These are phyloP conservation scores for Helicoverpa zea DNA, from an alignment of 1,140 invertebrate genomes.

Conservation along the genomic window DNA sequence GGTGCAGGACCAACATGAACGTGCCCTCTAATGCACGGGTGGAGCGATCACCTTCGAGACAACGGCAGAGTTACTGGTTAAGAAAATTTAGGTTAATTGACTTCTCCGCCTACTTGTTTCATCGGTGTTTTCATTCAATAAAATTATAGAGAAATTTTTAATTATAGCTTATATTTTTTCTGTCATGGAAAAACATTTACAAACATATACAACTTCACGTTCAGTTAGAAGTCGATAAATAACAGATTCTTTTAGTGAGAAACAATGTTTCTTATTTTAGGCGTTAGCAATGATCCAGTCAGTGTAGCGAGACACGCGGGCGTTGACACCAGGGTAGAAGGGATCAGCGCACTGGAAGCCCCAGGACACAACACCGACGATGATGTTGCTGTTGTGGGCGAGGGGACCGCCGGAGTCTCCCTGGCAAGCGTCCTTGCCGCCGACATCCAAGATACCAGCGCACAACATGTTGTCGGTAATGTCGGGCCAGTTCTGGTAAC, in stretches of 20 bases:
- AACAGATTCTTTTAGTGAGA: neutral
- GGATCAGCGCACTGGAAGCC: conserved; percentile 86
- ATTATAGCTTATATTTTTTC: neutral
- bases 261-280: neutral
- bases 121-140: too few species aligned
- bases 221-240: too few species aligned
- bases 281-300: neutral
- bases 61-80: too few species aligned
- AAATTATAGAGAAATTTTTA: neutral
- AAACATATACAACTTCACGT: too few species aligned
- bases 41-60: too few species aligned
- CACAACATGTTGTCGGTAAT: conserved; percentile 76
- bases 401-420: conserved; percentile 89
- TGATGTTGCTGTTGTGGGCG: conserved; percentile 77
- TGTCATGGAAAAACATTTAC: too few species aligned
- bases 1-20: too few species aligned
- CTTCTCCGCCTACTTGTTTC: too few species aligned
- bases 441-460: conserved; percentile 64
- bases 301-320: conserved; percentile 51
- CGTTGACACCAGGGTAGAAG: conserved; percentile 86
- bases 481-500: conserved; percentile 56
- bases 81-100: too few species aligned
- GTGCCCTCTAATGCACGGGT: too few species aligned
- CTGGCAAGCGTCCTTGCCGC: conserved; percentile 88
- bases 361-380: conserved; percentile 88